phyloP scores from a whole-genome alignment of 2,888 invertebrate genomes.

The Empis livida region DNA sequence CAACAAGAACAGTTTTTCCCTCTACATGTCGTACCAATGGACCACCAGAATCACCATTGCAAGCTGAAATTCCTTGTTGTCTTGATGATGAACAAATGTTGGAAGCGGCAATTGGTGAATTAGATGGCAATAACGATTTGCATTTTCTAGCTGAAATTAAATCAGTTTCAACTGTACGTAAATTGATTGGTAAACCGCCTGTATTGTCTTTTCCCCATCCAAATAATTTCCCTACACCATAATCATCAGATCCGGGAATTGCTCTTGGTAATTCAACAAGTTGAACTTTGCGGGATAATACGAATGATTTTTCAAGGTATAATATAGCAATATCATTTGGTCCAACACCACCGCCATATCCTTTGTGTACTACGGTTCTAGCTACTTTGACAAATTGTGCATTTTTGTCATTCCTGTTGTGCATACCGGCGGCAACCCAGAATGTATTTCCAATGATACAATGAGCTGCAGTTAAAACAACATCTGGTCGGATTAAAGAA shows the following conservation, averaged over 20 bases:
- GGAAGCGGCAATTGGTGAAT: neutral
- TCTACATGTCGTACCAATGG: conserved; percentile 19
- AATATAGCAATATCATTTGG: conserved; percentile 44
- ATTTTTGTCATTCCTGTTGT: conserved; percentile 15
- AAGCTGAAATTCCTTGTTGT: conserved; percentile 27
- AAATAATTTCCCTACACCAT: conserved; percentile 9
- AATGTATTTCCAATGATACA: conserved; percentile 2
- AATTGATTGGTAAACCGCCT: conserved; percentile 16
- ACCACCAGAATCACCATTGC: conserved; percentile 34
- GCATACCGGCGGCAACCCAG: conserved; percentile 33
- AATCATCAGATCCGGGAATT: conserved; percentile 16
- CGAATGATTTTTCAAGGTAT: conserved; percentile 18
- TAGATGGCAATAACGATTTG: neutral
- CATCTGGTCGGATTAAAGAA: conserved; percentile 22
- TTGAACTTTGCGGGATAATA: conserved; percentile 17
- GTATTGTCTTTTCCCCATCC: conserved; percentile 23
- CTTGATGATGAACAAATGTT: conserved; percentile 9
- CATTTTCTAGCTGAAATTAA: conserved; percentile 19
- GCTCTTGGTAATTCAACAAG: conserved; percentile 6
- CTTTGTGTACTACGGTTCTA: conserved; percentile 22
- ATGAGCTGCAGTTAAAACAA: conserved; percentile 28
- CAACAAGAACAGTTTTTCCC: conserved; percentile 20
- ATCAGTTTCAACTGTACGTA: conserved; percentile 22
- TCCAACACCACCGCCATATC: conserved; percentile 29
- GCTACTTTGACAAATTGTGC: conserved; percentile 20